Conservation (phyloP, 2,113 vertebrate species). For the Egretta garzetta region DNA sequence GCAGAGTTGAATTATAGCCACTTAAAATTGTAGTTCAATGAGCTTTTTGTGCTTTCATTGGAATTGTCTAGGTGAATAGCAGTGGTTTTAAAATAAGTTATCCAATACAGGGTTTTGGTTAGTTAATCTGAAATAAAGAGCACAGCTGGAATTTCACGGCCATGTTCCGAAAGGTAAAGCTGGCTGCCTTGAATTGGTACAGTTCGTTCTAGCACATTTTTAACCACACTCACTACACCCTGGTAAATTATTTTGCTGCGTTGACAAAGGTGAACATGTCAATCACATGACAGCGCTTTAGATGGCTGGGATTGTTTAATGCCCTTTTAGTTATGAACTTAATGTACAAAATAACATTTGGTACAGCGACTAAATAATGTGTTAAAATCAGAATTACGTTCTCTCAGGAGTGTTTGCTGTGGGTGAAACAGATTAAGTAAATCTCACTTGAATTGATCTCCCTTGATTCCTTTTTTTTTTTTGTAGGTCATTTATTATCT, state of each 20-base stretch:
- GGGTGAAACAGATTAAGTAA: background rate
- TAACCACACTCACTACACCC: background rate
- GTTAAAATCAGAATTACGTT: background rate
- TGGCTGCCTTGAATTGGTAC: background rate
- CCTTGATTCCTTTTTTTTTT: background rate
- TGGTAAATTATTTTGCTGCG: background rate
- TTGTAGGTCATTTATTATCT: background rate
- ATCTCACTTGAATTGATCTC: background rate
- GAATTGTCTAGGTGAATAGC: background rate
- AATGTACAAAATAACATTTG: background rate
- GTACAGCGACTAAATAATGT: background rate
- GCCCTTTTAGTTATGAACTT: background rate
- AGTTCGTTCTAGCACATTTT: background rate
- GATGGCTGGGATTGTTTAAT: background rate
- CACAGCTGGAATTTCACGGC: background rate
- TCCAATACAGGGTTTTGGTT: background rate
- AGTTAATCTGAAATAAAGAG: background rate
- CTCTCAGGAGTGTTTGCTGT: background rate
- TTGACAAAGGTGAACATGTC: background rate
- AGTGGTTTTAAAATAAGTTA: background rate
- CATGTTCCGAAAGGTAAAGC: accelerated
- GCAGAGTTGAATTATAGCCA: background rate
- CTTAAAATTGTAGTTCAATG: background rate
- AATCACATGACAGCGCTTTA: background rate
- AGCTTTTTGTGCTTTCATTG: background rate